Evolutionary conservation across 2,113 vertebrate species (phyloP).

Genomic region (Okapia johnstoni): DNA sequence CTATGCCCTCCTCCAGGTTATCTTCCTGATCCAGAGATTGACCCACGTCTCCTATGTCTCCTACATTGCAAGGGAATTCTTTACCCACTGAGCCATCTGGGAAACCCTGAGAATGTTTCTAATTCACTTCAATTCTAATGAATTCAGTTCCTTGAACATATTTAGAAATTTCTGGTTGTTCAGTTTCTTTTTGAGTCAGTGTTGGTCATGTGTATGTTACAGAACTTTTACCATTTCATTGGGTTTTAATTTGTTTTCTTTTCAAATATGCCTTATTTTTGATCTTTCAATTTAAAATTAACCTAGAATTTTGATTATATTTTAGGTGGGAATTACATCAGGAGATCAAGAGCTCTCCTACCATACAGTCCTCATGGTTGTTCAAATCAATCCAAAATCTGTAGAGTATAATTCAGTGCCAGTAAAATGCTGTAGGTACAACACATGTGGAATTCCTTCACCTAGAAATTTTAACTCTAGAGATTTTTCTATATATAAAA

Average conservation of each 20-base stretch:
- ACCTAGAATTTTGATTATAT: background rate
- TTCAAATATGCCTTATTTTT: background rate
- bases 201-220: background rate
- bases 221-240: background rate
- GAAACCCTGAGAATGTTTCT: background rate
- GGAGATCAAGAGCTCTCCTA: background rate
- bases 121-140: background rate
- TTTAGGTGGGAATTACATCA: background rate
- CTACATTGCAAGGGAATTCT: background rate
- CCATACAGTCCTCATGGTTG: background rate
- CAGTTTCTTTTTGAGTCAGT: background rate
- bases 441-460: background rate
- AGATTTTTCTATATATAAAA: background rate
- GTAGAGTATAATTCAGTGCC: background rate
- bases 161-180: background rate
- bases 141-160: background rate
- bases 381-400: background rate
- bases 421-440: background rate
- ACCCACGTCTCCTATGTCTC: accelerated
- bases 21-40: background rate
- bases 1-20: background rate
- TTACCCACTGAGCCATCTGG: background rate
- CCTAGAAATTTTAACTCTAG: background rate
- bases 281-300: background rate
- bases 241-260: background rate